These are phyloP conservation scores for Agonopterix heracliana DNA, from an alignment of 2,888 invertebrate species.

Conservation along the genomic window DNA sequence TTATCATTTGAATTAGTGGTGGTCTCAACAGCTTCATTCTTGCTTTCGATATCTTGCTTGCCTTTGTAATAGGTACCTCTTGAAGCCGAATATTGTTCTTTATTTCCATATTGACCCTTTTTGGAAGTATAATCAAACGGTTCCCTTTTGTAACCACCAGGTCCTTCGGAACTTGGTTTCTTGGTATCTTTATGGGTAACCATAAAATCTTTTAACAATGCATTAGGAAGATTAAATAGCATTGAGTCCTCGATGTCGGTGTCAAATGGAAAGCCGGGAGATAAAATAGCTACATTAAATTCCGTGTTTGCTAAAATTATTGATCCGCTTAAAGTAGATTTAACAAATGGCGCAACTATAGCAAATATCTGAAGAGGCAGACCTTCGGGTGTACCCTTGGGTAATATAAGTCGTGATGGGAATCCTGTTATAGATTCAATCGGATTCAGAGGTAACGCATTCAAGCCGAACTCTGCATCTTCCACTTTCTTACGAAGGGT, in stretches of 20 bases:
- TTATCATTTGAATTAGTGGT: not conserved
- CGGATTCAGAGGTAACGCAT: conserved; percentile 64
- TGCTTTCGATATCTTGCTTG: not conserved
- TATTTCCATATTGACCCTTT: conserved; percentile 15
- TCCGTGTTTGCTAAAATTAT: conserved; percentile 52
- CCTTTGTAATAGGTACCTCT: conserved; percentile 13
- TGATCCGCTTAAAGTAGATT: conserved; percentile 32
- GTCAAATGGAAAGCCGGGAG: conserved; percentile 85
- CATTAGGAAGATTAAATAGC: conserved; percentile 53
- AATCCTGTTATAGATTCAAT: conserved; percentile 76
- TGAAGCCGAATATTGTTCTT: conserved; percentile 8
- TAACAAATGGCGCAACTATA: conserved; percentile 74
- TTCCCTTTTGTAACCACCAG: conserved; percentile 22
- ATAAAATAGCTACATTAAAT: conserved; percentile 55
- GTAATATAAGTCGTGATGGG: conserved; percentile 81
- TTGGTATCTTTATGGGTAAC: conserved; percentile 48
- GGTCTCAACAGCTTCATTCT: too few species aligned
- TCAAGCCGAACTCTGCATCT: conserved; percentile 71
- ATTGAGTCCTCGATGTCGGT: conserved; percentile 72
- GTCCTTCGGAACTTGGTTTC: conserved; percentile 26
- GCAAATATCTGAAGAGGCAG: conserved; percentile 79
- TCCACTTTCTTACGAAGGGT: conserved; percentile 78
- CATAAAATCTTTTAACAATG: conserved; percentile 46
- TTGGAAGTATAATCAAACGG: conserved; percentile 24
- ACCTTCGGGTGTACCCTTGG: conserved; percentile 81